These are phyloP conservation scores for Lepidothrix coronata DNA, from an alignment of 2,113 vertebrate genomes.

Conservation along the genomic window DNA sequence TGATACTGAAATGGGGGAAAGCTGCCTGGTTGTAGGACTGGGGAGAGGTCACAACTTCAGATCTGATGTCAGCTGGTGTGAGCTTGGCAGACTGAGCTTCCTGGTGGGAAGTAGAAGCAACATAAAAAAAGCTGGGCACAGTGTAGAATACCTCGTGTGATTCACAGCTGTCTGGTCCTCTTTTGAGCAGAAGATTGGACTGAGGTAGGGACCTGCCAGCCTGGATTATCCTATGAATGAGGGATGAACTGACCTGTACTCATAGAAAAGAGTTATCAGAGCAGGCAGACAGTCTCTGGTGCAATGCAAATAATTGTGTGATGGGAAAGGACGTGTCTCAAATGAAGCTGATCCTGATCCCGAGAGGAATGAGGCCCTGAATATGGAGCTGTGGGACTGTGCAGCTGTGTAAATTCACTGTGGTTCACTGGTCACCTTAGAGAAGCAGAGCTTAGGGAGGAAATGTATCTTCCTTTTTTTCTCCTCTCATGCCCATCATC, in stretches of 20 bases:
- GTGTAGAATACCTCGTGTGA: background rate
- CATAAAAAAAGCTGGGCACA: background rate
- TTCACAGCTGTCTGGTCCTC: background rate
- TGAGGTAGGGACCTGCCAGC: background rate
- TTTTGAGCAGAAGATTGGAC: background rate
- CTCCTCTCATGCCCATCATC: background rate
- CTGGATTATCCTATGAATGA: background rate
- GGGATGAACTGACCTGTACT: background rate
- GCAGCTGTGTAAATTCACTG: background rate
- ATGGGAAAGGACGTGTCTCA: background rate
- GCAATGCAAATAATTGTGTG: background rate
- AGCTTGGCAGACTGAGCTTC: background rate
- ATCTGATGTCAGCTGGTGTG: background rate
- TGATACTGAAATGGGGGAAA: background rate
- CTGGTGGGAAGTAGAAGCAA: background rate
- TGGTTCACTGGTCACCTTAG: background rate
- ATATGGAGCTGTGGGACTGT: background rate
- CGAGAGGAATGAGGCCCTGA: background rate
- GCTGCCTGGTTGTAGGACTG: background rate
- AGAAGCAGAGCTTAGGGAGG: background rate
- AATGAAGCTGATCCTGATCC: background rate
- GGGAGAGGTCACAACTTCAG: background rate
- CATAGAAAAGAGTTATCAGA: fast-evolving
- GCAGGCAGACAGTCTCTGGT: background rate
- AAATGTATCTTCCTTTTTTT: background rate